phyloP scores from a whole-genome alignment of 2,797 vertebrate genomes.

The Anguilla megastoma region DNA sequence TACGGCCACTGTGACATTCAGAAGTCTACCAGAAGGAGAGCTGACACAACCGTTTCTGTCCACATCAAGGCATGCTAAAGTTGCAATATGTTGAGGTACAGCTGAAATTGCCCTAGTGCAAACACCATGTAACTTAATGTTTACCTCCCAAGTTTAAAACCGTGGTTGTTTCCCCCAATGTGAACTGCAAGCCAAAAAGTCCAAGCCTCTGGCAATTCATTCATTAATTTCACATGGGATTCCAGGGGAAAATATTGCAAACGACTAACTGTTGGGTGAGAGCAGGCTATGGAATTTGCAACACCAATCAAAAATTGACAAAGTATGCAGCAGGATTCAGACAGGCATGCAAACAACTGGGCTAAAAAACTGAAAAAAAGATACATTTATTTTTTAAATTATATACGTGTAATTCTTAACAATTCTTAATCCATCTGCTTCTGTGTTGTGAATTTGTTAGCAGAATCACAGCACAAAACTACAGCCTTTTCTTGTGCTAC shows the following conservation, averaged over 20 bases:
- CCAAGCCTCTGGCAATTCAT: background rate
- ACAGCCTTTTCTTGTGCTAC: no score
- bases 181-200: background rate
- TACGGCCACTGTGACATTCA: no score
- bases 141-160: background rate
- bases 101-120: background rate
- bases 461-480: no score
- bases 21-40: no score
- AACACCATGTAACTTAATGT: background rate
- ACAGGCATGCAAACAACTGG: background rate
- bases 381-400: background rate
- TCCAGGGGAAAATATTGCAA: background rate
- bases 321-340: background rate
- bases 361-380: background rate
- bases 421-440: no score
- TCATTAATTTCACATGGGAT: background rate
- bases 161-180: background rate
- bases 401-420: background rate
- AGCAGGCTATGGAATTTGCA: background rate
- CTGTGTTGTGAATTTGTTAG: no score
- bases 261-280: background rate
- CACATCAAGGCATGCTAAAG: background rate
- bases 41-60: no score
- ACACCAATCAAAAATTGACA: background rate
- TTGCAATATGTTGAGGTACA: background rate